Evolutionary conservation across 2,797 vertebrate species (phyloP).

Genomic region (Pangasius krempfi): DNA sequence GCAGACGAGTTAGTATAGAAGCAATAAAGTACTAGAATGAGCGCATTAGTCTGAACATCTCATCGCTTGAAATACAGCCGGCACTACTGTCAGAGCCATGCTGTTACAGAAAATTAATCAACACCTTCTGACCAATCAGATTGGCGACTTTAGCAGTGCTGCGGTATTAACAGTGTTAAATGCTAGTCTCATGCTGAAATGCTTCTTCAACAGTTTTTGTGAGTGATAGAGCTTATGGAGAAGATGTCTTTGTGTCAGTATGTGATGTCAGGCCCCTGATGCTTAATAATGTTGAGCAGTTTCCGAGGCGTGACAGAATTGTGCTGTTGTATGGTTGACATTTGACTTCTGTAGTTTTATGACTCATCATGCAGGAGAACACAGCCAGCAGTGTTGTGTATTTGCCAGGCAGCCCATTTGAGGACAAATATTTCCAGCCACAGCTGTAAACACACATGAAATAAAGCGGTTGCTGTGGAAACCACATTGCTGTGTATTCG

Average conservation of each 20-base stretch:
- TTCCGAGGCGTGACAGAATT: slow-evolving; percentile 26
- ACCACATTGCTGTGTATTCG: slow-evolving; percentile 54
- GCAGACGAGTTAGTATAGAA: neutral
- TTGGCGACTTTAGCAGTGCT: neutral
- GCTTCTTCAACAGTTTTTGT: neutral
- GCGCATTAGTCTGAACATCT: neutral
- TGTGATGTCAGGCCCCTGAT: slow-evolving; percentile 16
- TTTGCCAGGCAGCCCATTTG: slow-evolving; percentile 62
- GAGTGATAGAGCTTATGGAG: neutral
- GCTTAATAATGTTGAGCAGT: slow-evolving; percentile 6
- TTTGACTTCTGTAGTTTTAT: slow-evolving; percentile 61
- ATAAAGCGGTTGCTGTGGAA: slow-evolving; percentile 70
- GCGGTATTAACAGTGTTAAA: neutral
- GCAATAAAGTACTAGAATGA: neutral
- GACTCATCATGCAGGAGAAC: slow-evolving; percentile 65
- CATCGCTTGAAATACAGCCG: neutral
- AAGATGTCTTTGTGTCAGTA: slow-evolving; percentile 5
- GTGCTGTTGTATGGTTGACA: slow-evolving; percentile 63
- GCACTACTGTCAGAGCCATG: neutral
- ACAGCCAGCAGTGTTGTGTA: slow-evolving; percentile 45
- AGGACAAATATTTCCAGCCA: slow-evolving; percentile 75
- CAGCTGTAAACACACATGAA: slow-evolving; percentile 72
- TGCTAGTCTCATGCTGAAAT: neutral
- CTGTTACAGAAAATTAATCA: neutral
- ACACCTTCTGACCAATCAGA: neutral